Evolutionary conservation across 2,113 vertebrate species (phyloP), one percentile per base, ranked within the genome.

Genomic region (Aptenodytes patagonicus): DNA sequence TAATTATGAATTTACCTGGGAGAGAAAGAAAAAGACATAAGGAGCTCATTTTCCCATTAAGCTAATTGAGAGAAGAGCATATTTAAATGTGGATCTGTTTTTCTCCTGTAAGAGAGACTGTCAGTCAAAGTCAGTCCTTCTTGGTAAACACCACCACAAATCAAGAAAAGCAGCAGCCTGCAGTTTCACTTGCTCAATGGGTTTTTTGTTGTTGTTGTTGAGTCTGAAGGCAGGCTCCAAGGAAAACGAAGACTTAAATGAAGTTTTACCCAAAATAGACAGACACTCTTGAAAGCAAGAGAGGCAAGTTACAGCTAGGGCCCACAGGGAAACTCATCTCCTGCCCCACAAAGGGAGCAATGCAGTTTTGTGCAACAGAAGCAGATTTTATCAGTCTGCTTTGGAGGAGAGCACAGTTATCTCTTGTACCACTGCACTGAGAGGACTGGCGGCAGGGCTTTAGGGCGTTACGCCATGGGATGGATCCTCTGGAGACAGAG

Each of bases 41-140:
- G 40, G 19, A 92, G 40, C 15, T 91, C 10, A 38, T 95, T 95
- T 97, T 91, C 61, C 51, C 83, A 87, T 81, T 92, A 80, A 83
- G 34, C 34, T 87, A 55, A 68, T 2, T n/a, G 52, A 31, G 36
- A 81, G 24, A 81, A 81, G 17, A n/a, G 44, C 9, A 5, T 38
- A 76, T 65, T 93, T 44, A 57, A 92, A 25, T 5, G 25, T 36
- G n/a, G 40, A 72, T 84, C 47, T 10, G 1, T 57, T 81, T 73
- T 75, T 51, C 19, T 71, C 36, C 73, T n/a, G 15, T 83, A 32
- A 36, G 51, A 79, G 24, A 82, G 44, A 57, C 34, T 8, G 15
- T 71, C 78, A 79, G 44, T 73, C 69, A 40, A 86, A 92, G 52
- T 38, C 52, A 69, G 52, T 71, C 40, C 38, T 61, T 61, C 38